Percentiles rank a stretch among this genome's conserved stretches.
Conservation (phyloP, 2,797 vertebrate genomes). For the Microchirus variegatus region DNA sequence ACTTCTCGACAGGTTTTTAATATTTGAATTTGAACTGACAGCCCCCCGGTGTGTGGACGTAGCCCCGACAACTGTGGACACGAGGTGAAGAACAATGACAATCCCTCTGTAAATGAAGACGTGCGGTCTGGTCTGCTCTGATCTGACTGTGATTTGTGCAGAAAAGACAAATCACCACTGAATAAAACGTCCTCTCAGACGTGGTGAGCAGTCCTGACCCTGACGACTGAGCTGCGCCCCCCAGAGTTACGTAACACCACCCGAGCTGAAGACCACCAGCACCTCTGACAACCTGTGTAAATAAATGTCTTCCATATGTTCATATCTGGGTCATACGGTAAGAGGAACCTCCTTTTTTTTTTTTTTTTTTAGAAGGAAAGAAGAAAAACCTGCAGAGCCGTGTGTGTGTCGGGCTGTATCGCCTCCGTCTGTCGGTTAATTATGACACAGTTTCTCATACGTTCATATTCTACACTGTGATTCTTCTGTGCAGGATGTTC, state of each 20-base stretch:
- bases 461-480: slow-evolving; percentile 5
- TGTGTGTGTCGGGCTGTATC: slow-evolving; percentile 2
- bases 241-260: slow-evolving; percentile 67
- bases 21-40: no score
- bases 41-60: no score
- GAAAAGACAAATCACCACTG: no score
- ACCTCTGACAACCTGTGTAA: slow-evolving; percentile 71
- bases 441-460: slow-evolving; percentile 4
- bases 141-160: not conserved
- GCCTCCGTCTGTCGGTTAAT: slow-evolving; percentile 8
- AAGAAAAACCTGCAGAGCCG: slow-evolving; percentile 13
- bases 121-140: slow-evolving; percentile 2
- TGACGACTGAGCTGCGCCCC: slow-evolving; percentile 43
- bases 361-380: slow-evolving; percentile 43
- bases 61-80: no score
- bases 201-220: slow-evolving; percentile 40
- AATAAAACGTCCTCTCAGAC: slow-evolving; percentile 26
- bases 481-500: not conserved
- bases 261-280: slow-evolving; percentile 65
- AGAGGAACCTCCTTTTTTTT: slow-evolving; percentile 42
- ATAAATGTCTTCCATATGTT: slow-evolving; percentile 78
- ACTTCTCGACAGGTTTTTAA: no score
- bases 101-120: no score
- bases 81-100: no score
- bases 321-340: slow-evolving; percentile 62